Conservation (phyloP, 2,797 vertebrate genomes). For the Rhinoraja longicauda region DNA sequence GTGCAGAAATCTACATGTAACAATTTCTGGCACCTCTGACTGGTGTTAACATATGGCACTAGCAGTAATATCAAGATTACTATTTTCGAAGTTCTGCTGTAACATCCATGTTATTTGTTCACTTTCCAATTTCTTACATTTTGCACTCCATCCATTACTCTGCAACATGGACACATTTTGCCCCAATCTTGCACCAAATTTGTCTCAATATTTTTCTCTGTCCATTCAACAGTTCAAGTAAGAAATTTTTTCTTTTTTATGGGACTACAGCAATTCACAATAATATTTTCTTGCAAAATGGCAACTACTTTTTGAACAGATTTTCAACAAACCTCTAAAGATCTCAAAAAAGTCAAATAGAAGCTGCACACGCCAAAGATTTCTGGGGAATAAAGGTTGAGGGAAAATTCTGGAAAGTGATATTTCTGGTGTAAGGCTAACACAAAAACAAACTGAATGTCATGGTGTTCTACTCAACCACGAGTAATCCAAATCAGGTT, state of each 20-base stretch:
- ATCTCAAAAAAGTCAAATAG: not conserved
- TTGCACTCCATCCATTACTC: not conserved
- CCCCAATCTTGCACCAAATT: not conserved
- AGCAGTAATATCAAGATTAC: not conserved
- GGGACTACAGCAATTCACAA: not conserved
- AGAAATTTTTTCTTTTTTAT: not conserved
- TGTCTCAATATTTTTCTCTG: not conserved
- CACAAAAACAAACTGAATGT: not conserved
- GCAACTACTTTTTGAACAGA: not conserved
- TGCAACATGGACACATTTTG: not conserved
- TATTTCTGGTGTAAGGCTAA: not conserved
- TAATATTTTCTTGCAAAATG: not conserved
- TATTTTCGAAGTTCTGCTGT: too few relatives aligned
- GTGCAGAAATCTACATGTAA: not conserved
- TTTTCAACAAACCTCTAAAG: not conserved
- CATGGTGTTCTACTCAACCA: not conserved
- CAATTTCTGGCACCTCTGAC: not conserved
- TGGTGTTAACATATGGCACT: not conserved
- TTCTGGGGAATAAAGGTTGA: too few relatives aligned
- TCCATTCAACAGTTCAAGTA: not conserved
- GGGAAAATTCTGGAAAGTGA: not conserved
- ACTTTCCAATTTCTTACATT: not conserved
- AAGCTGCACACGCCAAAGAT: not conserved
- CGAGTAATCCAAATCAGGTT: not conserved
- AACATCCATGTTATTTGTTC: not conserved